phyloP scores from a whole-genome alignment of 2,113 vertebrate species.

The Lucifuga dentata region DNA sequence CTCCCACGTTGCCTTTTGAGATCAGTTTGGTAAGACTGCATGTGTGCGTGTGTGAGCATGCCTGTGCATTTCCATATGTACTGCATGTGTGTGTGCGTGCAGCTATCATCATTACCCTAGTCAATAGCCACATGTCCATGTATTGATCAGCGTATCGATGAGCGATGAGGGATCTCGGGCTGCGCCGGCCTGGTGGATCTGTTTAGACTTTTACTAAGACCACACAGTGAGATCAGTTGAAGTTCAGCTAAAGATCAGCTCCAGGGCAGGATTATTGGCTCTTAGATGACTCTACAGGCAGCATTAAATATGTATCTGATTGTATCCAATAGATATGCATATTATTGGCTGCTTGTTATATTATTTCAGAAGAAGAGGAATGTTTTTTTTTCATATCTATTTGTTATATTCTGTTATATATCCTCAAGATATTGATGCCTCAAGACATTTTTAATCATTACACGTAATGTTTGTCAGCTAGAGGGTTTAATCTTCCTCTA shows the following conservation, averaged over 20 bases:
- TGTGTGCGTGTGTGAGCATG: constrained; percentile 42
- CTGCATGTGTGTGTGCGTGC: constrained; percentile 33
- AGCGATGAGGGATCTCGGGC: constrained; percentile 70
- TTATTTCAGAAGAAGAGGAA: constrained; percentile 2
- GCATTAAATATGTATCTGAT: constrained; percentile 60
- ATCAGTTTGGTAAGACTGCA: constrained; percentile 38
- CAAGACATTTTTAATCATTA: constrained; percentile 35
- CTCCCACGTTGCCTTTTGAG: constrained; percentile 45
- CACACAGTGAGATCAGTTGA: constrained; percentile 68
- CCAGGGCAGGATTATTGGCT: constrained; percentile 73
- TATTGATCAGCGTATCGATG: constrained; percentile 79
- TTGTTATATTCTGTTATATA: constrained; percentile 42
- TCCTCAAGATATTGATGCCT: constrained; percentile 29
- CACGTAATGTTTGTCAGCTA: constrained; percentile 34
- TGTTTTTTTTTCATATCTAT: constrained; percentile 4
- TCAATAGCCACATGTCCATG: constrained; percentile 78
- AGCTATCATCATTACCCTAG: constrained; percentile 79
- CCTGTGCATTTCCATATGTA: too few relatives aligned
- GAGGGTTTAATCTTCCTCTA: constrained; percentile 30
- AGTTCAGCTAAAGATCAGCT: constrained; percentile 75
- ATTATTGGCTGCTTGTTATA: constrained; percentile 2
- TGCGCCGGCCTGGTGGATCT: constrained; percentile 72
- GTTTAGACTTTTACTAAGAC: constrained; percentile 74
- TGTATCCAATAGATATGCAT: constrained; percentile 57
- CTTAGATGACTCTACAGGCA: constrained; percentile 56